Conservation (phyloP, 2,113 vertebrate species). For the Oncorhynchus nerka region DNA sequence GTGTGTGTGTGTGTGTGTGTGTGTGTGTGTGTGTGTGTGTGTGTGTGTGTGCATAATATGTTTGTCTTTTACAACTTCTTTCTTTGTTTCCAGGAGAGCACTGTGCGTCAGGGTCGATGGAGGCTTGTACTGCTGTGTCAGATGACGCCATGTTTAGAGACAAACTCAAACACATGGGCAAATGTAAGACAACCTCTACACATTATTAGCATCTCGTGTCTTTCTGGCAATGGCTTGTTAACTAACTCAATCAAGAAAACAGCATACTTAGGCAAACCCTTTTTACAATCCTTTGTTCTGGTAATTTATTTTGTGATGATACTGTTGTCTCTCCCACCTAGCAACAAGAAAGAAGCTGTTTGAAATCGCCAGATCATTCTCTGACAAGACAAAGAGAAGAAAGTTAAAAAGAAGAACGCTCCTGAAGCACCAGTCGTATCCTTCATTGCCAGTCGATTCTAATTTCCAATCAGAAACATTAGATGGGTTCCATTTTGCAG, state of each 20-base stretch:
- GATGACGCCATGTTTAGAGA: constrained; percentile 97
- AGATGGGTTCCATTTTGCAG: too few species aligned
- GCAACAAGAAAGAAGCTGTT: constrained; percentile 96
- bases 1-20: not conserved
- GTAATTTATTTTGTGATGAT: not conserved
- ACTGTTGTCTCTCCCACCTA: constrained; percentile 53
- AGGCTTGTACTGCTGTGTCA: constrained; percentile 76
- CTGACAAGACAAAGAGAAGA: constrained; percentile 93
- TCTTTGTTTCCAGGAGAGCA: constrained; percentile 71
- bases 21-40: not conserved
- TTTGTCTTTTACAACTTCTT: not conserved
- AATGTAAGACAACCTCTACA: constrained; percentile 80
- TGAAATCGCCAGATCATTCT: constrained; percentile 93
- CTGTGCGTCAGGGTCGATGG: constrained; percentile 67
- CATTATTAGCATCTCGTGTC: not conserved
- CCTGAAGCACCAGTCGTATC: constrained; percentile 93
- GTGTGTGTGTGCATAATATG: not conserved
- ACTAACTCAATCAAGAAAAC: not conserved
- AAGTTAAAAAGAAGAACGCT: constrained; percentile 89
- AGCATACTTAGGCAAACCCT: not conserved
- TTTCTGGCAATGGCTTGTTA: not conserved
- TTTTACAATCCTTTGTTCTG: not conserved
- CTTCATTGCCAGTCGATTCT: constrained; percentile 53
- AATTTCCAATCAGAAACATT: not conserved
- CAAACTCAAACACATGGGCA: constrained; percentile 98